Percentiles rank a stretch among this genome's conserved stretches.
These are phyloP conservation scores for Pluvialis apricaria DNA, from an alignment of 2,113 vertebrate genomes.

Conservation along the genomic window DNA sequence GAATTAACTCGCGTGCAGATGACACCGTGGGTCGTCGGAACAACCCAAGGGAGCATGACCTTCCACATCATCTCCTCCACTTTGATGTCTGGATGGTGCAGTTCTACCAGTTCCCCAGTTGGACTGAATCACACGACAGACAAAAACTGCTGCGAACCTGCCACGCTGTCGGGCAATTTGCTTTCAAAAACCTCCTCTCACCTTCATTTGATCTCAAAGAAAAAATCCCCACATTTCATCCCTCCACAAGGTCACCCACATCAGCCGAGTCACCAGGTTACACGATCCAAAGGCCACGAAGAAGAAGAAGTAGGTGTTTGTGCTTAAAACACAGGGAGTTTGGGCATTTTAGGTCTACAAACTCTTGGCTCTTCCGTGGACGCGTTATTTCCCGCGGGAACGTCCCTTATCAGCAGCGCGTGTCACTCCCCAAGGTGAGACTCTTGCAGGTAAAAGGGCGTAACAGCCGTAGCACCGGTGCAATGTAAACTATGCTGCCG, in stretches of 20 bases:
- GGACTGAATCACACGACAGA: conserved; percentile 38
- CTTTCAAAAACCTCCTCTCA: neutral
- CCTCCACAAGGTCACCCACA: neutral
- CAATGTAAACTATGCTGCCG: neutral
- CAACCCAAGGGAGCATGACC: neutral
- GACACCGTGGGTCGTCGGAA: neutral
- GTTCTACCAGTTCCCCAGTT: conserved; percentile 56
- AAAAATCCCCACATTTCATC: neutral
- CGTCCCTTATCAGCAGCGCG: rapidly evolving
- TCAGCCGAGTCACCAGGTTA: neutral
- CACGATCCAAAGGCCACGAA: neutral
- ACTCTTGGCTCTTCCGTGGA: rapidly evolving
- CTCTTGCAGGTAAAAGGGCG: neutral
- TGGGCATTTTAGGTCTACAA: neutral
- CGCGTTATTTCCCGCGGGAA: neutral
- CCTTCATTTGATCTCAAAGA: neutral
- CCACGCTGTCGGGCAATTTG: neutral
- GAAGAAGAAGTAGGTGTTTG: neutral
- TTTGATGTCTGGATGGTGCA: conserved; percentile 44
- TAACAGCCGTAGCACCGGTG: neutral
- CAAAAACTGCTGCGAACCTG: conserved; percentile 38
- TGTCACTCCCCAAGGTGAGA: neutral
- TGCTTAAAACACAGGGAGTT: neutral
- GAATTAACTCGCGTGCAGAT: neutral
- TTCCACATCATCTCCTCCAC: neutral